A percentile compares a stretch with the other conserved stretches of the same genome.
These are phyloP conservation scores for Actinia equina DNA, from an alignment of 64 coral and sea anemone species.

Conservation along the genomic window DNA sequence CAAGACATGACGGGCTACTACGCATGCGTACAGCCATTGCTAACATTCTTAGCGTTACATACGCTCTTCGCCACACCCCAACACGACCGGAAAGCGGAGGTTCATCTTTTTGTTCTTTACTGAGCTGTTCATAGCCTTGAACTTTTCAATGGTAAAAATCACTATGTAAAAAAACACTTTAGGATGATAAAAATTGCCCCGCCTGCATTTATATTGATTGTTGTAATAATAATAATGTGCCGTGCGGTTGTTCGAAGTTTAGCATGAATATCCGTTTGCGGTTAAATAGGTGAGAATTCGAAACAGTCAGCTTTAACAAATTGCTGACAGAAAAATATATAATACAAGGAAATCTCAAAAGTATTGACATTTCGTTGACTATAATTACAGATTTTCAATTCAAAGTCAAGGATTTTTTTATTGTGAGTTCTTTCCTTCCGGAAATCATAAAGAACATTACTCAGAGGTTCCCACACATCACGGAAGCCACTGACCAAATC, in stretches of 20 bases:
- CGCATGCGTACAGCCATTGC: background rate
- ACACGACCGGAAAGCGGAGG: conserved; percentile 14
- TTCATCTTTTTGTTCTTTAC: background rate
- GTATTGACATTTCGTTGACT: background rate
- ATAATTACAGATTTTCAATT: background rate
- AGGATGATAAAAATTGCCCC: too few species aligned
- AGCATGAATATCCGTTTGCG: background rate
- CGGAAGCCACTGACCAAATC: background rate
- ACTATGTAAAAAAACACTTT: background rate
- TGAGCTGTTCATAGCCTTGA: background rate
- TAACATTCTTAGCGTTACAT: background rate
- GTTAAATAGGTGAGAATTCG: background rate
- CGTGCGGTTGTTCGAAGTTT: too few species aligned
- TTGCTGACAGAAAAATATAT: background rate
- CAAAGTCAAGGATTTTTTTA: background rate
- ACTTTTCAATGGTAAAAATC: background rate
- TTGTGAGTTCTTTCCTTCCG: background rate
- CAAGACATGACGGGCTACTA: background rate
- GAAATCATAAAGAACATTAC: background rate
- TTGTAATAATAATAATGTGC: too few species aligned
- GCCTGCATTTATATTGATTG: too few species aligned
- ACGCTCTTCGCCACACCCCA: background rate
- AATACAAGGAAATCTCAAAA: background rate
- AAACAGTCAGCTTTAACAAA: background rate
- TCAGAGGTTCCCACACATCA: background rate